These are phyloP conservation scores for Drosophila kohkoa DNA, from an alignment of 1,140 invertebrate species.

Conservation along the genomic window DNA sequence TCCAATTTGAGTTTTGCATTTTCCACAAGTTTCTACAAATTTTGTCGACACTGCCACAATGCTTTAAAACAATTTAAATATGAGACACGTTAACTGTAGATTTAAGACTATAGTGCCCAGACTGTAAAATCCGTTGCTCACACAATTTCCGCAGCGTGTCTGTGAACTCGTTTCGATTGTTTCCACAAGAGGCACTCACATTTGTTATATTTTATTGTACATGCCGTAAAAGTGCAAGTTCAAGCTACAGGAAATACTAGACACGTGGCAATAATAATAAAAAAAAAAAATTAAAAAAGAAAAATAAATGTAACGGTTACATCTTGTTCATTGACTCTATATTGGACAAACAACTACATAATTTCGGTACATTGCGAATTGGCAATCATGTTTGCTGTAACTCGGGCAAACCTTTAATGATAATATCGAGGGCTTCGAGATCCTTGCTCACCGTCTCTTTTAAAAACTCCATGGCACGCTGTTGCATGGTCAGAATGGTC, in stretches of 20 bases:
- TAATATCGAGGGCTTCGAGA: conserved; percentile 91
- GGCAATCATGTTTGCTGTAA: conserved; percentile 56
- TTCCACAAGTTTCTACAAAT: conserved; percentile 3
- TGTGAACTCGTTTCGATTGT: conserved; percentile 82
- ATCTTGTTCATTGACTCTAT: conserved; percentile 68
- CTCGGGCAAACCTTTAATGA: conserved; percentile 90
- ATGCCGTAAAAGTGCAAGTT: conserved; percentile 80
- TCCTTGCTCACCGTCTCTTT: conserved; percentile 93
- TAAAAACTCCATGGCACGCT: conserved; percentile 93
- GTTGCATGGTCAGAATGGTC: conserved; percentile 92
- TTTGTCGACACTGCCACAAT: background rate
- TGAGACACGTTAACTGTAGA: conserved; percentile 2
- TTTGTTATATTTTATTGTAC: conserved; percentile 40
- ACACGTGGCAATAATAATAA: conserved; percentile 11
- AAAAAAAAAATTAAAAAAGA: conserved; percentile 32
- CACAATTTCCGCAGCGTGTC: conserved; percentile 75
- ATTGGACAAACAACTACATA: conserved; percentile 49
- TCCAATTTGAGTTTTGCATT: background rate
- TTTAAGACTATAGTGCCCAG: conserved; percentile 11
- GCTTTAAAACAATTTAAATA: background rate
- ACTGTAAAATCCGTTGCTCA: conserved; percentile 25
- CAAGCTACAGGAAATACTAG: conserved; percentile 73
- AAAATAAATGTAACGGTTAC: conserved; percentile 60
- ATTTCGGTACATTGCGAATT: conserved; percentile 28
- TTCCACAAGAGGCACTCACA: conserved; percentile 17